These are phyloP conservation scores for Carassius carassius DNA, from an alignment of 2,113 vertebrate genomes.

Conservation along the genomic window DNA sequence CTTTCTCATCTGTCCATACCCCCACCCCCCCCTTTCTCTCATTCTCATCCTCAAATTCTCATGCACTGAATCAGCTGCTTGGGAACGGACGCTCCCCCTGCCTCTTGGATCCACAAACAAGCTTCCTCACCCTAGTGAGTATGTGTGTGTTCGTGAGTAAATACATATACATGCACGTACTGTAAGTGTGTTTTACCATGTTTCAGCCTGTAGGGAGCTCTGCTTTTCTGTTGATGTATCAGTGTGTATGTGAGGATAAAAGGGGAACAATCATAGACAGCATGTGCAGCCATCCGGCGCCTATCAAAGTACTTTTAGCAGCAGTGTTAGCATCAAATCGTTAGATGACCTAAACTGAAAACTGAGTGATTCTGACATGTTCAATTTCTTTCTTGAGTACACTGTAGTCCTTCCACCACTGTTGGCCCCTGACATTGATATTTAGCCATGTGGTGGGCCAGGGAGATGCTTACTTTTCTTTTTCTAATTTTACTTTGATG, in stretches of 20 bases:
- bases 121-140: conserved; percentile 68
- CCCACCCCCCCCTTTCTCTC: conserved; percentile 70
- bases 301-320: conserved; percentile 73
- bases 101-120: conserved; percentile 67
- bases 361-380: background rate
- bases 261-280: conserved; percentile 30
- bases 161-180: conserved; percentile 42
- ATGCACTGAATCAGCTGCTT: conserved; percentile 93
- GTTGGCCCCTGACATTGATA: conserved; percentile 26
- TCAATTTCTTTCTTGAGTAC: background rate
- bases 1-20: conserved; percentile 62
- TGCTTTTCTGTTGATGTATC: conserved; percentile 39
- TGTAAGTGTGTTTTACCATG: conserved; percentile 32
- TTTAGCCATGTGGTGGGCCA: background rate
- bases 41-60: conserved; percentile 90
- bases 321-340: conserved; percentile 28
- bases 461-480: conserved; percentile 40
- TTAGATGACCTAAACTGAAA: background rate
- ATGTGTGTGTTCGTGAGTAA: conserved; percentile 67
- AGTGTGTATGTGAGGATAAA: conserved; percentile 46
- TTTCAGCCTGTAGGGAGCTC: conserved; percentile 30
- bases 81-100: conserved; percentile 83
- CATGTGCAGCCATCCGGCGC: conserved; percentile 59
- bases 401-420: background rate
- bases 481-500: conserved; percentile 55